Conservation (phyloP, 2,888 invertebrate species). For the Shargacucullia verbasci region DNA sequence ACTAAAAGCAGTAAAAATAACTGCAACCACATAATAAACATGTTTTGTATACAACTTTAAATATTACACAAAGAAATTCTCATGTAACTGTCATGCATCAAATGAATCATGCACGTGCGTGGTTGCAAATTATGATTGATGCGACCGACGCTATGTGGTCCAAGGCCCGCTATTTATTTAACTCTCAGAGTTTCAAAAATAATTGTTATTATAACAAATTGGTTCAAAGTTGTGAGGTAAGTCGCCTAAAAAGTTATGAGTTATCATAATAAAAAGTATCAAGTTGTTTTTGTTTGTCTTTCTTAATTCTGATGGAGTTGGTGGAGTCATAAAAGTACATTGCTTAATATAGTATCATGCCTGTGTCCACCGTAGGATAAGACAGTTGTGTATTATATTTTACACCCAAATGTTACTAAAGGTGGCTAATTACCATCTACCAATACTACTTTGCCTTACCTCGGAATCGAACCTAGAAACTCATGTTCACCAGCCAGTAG, state of each 20-base stretch:
- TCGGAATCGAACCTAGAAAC: too few relatives aligned
- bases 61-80: slow-evolving; percentile 14
- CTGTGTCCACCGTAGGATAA: too few relatives aligned
- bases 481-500: too few relatives aligned
- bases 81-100: slow-evolving; percentile 28
- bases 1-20: too few relatives aligned
- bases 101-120: slow-evolving; percentile 20
- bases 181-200: slow-evolving; percentile 30
- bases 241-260: slow-evolving; percentile 17
- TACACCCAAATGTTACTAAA: too few relatives aligned
- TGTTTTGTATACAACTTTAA: background rate
- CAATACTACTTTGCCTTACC: too few relatives aligned
- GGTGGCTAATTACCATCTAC: too few relatives aligned
- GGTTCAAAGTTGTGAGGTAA: slow-evolving; percentile 32
- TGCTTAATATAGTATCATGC: too few relatives aligned
- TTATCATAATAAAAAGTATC: slow-evolving; percentile 2
- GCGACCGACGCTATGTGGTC: slow-evolving; percentile 27
- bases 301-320: background rate
- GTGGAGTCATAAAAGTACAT: too few relatives aligned
- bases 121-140: slow-evolving; percentile 51
- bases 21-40: too few relatives aligned
- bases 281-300: slow-evolving; percentile 15
- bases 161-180: slow-evolving; percentile 38
- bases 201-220: slow-evolving; percentile 36
- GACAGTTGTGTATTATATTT: too few relatives aligned